These are phyloP conservation scores for Strigamia crassipes DNA, from an alignment of 2,888 invertebrate species.

Conservation along the genomic window DNA sequence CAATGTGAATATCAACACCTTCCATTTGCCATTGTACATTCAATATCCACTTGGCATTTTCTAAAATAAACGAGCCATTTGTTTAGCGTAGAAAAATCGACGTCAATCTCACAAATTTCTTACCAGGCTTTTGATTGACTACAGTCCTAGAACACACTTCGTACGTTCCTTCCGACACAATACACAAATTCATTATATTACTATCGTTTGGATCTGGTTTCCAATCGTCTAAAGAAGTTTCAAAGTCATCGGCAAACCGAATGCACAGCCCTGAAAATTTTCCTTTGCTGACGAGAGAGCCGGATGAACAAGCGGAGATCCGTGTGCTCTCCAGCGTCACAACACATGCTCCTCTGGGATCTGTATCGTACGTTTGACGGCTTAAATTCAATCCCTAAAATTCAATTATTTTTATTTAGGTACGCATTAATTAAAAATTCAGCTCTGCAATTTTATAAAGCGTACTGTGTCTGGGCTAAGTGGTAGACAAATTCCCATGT, in stretches of 20 bases:
- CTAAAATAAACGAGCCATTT: slow-evolving; percentile 60
- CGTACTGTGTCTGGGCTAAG: slow-evolving; percentile 76
- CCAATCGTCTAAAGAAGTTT: slow-evolving; percentile 96
- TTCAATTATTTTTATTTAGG: not conserved
- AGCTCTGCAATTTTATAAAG: slow-evolving; percentile 57
- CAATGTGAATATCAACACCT: slow-evolving; percentile 94
- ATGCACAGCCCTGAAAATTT: slow-evolving; percentile 76
- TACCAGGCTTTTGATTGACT: slow-evolving; percentile 77
- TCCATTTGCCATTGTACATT: slow-evolving; percentile 99
- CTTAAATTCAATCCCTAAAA: slow-evolving; percentile 67
- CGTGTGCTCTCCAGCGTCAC: slow-evolving; percentile 95
- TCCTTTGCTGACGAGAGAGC: slow-evolving; percentile 92
- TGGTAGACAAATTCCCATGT: slow-evolving; percentile 94
- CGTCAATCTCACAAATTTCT: slow-evolving; percentile 46
- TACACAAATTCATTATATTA: slow-evolving; percentile 85
- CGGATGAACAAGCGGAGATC: slow-evolving; percentile 91
- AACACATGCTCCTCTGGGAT: slow-evolving; percentile 88
- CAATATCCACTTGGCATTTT: slow-evolving; percentile 96
- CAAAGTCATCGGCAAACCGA: slow-evolving; percentile 96
- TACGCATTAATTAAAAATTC: not conserved
- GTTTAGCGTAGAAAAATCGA: not conserved
- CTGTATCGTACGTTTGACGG: slow-evolving; percentile 70
- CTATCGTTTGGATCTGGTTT: slow-evolving; percentile 83
- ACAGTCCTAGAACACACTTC: slow-evolving; percentile 94
- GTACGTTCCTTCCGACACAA: slow-evolving; percentile 98